These are phyloP conservation scores for Pagetopsis macropterus DNA, from an alignment of 2,797 vertebrate species.

Conservation along the genomic window DNA sequence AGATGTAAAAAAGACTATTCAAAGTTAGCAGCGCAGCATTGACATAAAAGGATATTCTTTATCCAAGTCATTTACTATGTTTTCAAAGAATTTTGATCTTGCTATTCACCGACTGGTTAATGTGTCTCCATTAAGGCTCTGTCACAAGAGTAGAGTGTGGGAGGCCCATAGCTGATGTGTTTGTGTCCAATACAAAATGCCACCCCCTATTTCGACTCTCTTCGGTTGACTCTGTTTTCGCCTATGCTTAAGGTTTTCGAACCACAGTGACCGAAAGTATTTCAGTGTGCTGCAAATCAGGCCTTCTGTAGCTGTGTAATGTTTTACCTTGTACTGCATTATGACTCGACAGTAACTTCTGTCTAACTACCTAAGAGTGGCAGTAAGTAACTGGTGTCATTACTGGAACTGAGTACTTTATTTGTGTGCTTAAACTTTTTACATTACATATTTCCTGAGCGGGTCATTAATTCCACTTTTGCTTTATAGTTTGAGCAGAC, in stretches of 20 bases:
- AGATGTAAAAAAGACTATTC: slow-evolving; percentile 15
- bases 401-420: not conserved
- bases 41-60: slow-evolving; percentile 35
- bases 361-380: not conserved
- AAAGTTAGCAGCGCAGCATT: slow-evolving; percentile 4
- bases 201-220: slow-evolving; percentile 39
- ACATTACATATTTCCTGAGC: not conserved
- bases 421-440: not conserved
- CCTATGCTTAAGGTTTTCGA: slow-evolving; percentile 37
- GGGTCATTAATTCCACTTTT: not conserved
- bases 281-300: slow-evolving; percentile 24
- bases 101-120: slow-evolving; percentile 51
- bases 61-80: slow-evolving; percentile 47
- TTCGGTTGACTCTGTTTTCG: slow-evolving; percentile 28
- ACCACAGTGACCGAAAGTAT: slow-evolving; percentile 3
- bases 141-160: slow-evolving; percentile 34
- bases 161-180: slow-evolving; percentile 46
- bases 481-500: not conserved
- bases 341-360: slow-evolving; percentile 16
- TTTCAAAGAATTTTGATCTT: slow-evolving; percentile 35
- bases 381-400: not conserved
- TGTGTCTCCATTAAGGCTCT: slow-evolving; percentile 41
- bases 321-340: slow-evolving; percentile 6
- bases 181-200: slow-evolving; percentile 52
- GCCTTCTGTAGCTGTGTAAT: slow-evolving; percentile 30